Evolutionary conservation across 2,797 vertebrate species (phyloP).

Genomic region (Schizopygopsis malacanthus): DNA sequence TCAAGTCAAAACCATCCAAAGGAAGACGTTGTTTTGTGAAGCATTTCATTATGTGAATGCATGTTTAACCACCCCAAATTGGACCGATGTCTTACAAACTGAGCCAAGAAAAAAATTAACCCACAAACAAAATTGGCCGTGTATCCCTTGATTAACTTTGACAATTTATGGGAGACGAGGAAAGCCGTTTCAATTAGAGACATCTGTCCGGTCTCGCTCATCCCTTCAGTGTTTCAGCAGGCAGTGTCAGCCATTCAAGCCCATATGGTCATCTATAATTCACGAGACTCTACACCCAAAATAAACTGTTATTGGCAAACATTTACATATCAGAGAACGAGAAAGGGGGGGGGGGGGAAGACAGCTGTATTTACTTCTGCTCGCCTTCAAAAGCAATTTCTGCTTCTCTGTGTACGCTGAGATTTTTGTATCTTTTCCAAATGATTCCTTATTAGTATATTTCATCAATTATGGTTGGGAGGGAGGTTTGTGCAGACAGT

Average conservation of each 20-base stretch:
- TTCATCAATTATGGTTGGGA: background rate
- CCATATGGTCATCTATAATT: slow-evolving; percentile 81
- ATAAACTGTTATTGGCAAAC: slow-evolving; percentile 70
- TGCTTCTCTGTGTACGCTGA: slow-evolving; percentile 19
- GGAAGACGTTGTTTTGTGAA: slow-evolving; percentile 26
- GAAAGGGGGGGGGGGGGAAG: background rate
- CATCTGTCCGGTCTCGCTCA: slow-evolving; percentile 72
- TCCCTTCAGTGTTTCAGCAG: slow-evolving; percentile 60
- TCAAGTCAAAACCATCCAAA: slow-evolving; percentile 64
- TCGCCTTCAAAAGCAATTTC: slow-evolving; percentile 21
- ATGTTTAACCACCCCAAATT: slow-evolving; percentile 34
- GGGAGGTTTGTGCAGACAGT: background rate
- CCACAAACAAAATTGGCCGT: slow-evolving; percentile 26
- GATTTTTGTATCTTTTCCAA: slow-evolving; percentile 25
- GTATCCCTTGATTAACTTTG: slow-evolving; percentile 66
- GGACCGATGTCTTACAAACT: slow-evolving; percentile 10
- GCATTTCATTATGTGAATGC: slow-evolving; percentile 29
- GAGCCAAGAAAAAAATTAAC: slow-evolving; percentile 37
- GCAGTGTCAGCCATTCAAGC: slow-evolving; percentile 61
- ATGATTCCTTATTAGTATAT: slow-evolving; percentile 50
- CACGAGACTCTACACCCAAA: slow-evolving; percentile 72
- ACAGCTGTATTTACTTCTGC: slow-evolving; percentile 11
- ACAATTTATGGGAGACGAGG: slow-evolving; percentile 69
- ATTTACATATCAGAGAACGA: slow-evolving; percentile 68
- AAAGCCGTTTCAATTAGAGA: slow-evolving; percentile 72